Evolutionary conservation across 2,113 vertebrate genomes (phyloP).

Genomic region (Noturus placidus): DNA sequence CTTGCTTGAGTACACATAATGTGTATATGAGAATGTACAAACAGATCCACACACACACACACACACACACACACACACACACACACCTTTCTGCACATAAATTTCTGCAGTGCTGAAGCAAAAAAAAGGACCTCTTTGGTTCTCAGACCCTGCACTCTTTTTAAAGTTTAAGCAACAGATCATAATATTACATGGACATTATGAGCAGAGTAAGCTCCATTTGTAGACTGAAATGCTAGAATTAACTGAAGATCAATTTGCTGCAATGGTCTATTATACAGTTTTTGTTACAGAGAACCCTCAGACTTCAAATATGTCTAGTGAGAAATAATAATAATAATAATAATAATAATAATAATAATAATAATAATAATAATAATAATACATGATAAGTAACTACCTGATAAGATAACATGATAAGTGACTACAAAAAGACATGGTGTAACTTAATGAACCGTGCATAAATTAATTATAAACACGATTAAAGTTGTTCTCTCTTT

Average conservation of each 20-base stretch:
- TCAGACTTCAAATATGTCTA: background rate
- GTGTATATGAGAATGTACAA: constrained; percentile 11
- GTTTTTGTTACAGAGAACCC: background rate
- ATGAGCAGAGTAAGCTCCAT: background rate
- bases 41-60: constrained; percentile 1
- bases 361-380: background rate
- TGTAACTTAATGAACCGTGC: constrained; percentile 37
- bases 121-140: background rate
- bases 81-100: background rate
- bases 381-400: background rate
- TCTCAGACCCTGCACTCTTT: background rate
- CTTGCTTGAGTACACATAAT: constrained; percentile 30
- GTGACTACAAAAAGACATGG: constrained; percentile 22
- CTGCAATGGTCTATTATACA: background rate
- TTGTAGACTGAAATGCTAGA: background rate
- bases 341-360: constrained; percentile 2
- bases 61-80: background rate
- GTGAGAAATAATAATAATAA: background rate
- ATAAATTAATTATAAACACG: constrained; percentile 53
- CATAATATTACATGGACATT: background rate
- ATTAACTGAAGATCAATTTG: background rate
- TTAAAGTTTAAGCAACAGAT: background rate
- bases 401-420: background rate
- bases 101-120: background rate
- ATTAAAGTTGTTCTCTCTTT: constrained; percentile 43